phyloP scores from a whole-genome alignment of 2,113 vertebrate genomes.

The Echinops telfairi region DNA sequence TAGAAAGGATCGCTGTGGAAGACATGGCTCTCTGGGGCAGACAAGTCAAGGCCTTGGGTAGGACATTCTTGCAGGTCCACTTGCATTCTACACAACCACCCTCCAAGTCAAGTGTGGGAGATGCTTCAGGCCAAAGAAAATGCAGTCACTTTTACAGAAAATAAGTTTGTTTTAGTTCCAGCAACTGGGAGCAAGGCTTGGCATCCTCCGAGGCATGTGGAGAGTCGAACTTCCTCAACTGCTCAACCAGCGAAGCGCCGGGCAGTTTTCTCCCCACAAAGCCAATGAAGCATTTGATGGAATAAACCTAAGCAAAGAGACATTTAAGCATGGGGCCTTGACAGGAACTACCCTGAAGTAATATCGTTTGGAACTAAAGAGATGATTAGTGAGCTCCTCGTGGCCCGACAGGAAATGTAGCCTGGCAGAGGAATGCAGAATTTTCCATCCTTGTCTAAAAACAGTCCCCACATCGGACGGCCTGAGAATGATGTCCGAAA shows the following conservation, averaged over 20 bases:
- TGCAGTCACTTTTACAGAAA: neutral
- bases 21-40: neutral
- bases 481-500: constrained; percentile 40
- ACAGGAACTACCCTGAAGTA: constrained; percentile 72
- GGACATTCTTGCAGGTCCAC: neutral
- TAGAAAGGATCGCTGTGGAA: neutral
- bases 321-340: constrained; percentile 64
- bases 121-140: neutral
- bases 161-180: neutral
- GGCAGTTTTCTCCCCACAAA: constrained; percentile 24
- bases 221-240: neutral
- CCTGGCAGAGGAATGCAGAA: constrained; percentile 65
- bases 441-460: constrained; percentile 70
- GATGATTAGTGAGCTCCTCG: constrained; percentile 71
- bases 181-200: constrained; percentile 6
- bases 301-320: constrained; percentile 63
- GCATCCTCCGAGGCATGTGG: neutral
- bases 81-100: neutral
- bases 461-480: constrained; percentile 40
- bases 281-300: constrained; percentile 63
- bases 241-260: neutral
- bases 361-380: constrained; percentile 63
- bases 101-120: neutral
- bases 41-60: neutral
- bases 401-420: constrained; percentile 70